These are phyloP conservation scores for Macaca mulatta DNA, from an alignment of 2,113 vertebrate species.

Conservation along the genomic window DNA sequence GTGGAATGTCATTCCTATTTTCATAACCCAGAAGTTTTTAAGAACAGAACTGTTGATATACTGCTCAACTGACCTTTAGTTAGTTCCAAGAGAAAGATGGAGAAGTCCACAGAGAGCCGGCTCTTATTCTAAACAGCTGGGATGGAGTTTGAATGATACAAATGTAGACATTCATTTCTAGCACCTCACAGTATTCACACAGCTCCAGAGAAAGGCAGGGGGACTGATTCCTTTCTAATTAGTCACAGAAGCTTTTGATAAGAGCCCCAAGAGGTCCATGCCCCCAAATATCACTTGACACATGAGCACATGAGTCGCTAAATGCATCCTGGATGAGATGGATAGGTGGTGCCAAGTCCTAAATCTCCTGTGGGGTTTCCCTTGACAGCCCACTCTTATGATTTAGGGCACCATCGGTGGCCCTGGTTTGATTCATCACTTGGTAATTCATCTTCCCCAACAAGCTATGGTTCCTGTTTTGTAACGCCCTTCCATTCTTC, in stretches of 20 bases:
- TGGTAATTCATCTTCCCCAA: conserved; percentile 81
- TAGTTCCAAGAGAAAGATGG: conserved; percentile 7
- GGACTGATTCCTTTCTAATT: background rate
- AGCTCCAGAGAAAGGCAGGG: background rate
- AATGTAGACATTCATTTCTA: background rate
- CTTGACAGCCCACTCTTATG: conserved; percentile 79
- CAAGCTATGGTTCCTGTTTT: conserved; percentile 73
- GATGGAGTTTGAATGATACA: background rate
- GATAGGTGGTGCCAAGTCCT: conserved; percentile 79
- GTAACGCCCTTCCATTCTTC: conserved; percentile 66
- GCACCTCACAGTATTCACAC: background rate
- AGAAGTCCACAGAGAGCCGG: background rate
- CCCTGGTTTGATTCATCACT: conserved; percentile 80
- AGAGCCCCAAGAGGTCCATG: conserved; percentile 46
- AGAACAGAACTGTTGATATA: background rate
- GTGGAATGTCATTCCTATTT: background rate
- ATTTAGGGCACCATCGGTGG: conserved; percentile 81
- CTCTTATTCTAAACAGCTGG: conserved; percentile 36
- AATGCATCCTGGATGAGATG: conserved; percentile 58
- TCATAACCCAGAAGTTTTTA: background rate
- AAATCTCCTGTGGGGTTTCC: conserved; percentile 79
- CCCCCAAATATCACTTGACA: conserved; percentile 51
- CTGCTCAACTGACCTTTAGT: conserved; percentile 29
- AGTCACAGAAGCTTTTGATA: conserved; percentile 52
- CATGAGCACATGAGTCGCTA: background rate